Conservation (phyloP, 2,113 vertebrate species). For the Onychostruthus taczanowskii region DNA sequence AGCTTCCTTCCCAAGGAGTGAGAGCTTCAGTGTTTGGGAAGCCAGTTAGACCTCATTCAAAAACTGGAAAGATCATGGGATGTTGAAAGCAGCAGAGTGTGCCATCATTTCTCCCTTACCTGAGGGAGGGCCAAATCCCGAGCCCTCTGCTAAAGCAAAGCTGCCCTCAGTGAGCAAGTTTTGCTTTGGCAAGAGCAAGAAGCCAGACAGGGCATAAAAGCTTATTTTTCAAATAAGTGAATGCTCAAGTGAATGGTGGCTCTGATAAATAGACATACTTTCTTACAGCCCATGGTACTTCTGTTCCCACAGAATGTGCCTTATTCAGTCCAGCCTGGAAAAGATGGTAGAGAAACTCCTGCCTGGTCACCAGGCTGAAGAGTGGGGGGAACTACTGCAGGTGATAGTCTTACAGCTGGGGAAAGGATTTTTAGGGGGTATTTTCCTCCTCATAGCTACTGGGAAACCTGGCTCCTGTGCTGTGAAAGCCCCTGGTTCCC, state of each 20-base stretch:
- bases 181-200: neutral
- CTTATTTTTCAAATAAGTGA: neutral
- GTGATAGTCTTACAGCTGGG: neutral
- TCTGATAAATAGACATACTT: neutral
- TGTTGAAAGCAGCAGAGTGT: neutral
- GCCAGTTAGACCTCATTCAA: neutral
- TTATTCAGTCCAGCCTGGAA: neutral
- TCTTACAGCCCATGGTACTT: neutral
- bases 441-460: neutral
- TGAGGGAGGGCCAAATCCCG: neutral
- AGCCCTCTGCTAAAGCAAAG: neutral
- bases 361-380: neutral
- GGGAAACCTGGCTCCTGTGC: neutral
- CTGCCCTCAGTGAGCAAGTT: neutral
- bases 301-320: neutral
- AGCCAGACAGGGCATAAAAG: neutral
- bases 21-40: neutral
- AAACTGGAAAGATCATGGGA: neutral
- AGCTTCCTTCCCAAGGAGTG: neutral
- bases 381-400: neutral
- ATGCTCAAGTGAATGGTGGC: neutral
- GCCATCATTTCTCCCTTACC: neutral
- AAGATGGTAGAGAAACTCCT: neutral
- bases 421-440: neutral
- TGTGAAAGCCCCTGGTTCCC: neutral